Evolutionary conservation across 2,888 invertebrate species (phyloP).

Genomic region (Antheraea yamamai): DNA sequence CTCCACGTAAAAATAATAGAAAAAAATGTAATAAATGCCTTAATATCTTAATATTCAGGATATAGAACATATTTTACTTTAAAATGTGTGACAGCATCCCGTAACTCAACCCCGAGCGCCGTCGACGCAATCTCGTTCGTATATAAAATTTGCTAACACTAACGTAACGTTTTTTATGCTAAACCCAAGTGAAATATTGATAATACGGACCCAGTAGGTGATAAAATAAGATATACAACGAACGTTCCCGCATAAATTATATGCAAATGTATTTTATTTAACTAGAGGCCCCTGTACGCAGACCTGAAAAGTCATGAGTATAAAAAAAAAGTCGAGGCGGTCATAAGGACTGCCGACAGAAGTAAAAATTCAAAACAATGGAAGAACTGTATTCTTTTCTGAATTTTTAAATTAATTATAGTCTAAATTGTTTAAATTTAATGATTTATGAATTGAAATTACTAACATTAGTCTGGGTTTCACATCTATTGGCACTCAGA

Average conservation of each 20-base stretch:
- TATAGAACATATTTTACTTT: background rate
- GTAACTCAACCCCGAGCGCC: conserved; percentile 29
- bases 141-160: conserved; percentile 57
- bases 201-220: conserved; percentile 31
- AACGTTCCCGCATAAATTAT: conserved; percentile 26
- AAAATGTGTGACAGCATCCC: conserved; percentile 17
- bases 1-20: too few species aligned
- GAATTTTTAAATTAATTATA: too few species aligned
- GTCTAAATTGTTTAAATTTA: too few species aligned
- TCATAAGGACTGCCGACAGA: too few species aligned
- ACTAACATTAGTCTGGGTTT: too few species aligned
- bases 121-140: conserved; percentile 22
- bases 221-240: conserved; percentile 49
- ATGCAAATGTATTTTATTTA: background rate
- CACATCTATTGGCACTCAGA: too few species aligned
- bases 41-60: background rate
- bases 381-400: too few species aligned
- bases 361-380: too few species aligned
- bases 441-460: too few species aligned
- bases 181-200: conserved; percentile 51
- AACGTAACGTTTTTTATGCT: conserved; percentile 45
- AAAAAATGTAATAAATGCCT: background rate
- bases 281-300: too few species aligned
- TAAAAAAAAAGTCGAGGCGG: too few species aligned
- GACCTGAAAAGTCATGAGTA: too few species aligned